Conservation (phyloP, 2,888 invertebrate genomes). For the Melanophora roralis region DNA sequence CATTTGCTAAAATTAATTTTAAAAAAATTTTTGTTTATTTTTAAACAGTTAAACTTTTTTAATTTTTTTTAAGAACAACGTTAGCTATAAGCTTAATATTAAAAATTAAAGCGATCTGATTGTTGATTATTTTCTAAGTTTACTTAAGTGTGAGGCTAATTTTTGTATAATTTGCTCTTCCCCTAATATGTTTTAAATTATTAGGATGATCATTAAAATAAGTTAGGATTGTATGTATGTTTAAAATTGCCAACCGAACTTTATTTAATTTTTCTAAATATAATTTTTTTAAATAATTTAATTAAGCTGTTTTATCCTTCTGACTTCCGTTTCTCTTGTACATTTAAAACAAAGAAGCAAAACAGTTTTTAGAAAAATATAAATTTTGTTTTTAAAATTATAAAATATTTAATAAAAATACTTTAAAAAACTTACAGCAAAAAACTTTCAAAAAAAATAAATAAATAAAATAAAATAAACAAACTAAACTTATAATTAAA, state of each 20-base stretch:
- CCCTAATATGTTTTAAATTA: constrained; percentile 15
- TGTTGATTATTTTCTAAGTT: constrained; percentile 77
- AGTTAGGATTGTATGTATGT: not conserved
- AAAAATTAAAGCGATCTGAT: constrained; percentile 59
- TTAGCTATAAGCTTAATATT: constrained; percentile 24
- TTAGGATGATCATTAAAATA: not conserved
- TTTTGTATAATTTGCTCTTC: constrained; percentile 39
- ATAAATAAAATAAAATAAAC: constrained; percentile 27
- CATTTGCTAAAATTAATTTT: constrained; percentile 52
- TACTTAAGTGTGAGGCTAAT: constrained; percentile 76
- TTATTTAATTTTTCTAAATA: not conserved
- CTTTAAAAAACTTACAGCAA: constrained; percentile 25
- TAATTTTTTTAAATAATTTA: too few relatives aligned
- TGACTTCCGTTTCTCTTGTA: not conserved
- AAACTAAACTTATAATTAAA: constrained; percentile 20
- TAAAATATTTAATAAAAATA: constrained; percentile 14
- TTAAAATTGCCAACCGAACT: not conserved
- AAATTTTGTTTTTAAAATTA: constrained; percentile 24
- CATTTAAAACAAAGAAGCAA: not conserved
- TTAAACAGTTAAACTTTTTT: constrained; percentile 11
- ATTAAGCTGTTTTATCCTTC: too few relatives aligned
- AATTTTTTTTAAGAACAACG: not conserved
- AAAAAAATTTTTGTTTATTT: not conserved
- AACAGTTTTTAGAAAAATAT: not conserved
- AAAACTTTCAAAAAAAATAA: not conserved